Evolutionary conservation across 2,797 vertebrate genomes (phyloP), one percentile per base, ranked within the genome.

Genomic region (Tokudaia muenninki): DNA sequence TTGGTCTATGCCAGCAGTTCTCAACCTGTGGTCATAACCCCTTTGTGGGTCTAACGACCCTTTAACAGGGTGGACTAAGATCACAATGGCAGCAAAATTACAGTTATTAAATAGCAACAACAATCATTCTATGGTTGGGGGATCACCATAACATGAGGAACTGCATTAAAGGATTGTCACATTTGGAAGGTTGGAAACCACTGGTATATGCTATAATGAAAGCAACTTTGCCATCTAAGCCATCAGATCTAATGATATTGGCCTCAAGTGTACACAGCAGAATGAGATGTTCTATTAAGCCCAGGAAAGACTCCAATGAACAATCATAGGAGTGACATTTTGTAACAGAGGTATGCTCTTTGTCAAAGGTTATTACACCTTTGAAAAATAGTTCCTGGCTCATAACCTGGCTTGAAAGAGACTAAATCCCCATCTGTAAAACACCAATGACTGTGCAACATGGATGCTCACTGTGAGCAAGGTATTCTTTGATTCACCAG

Each of bases 341-440:
- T 80, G 83, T 67, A 91, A 67, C 63, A 79, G 90, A 79, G 47
- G 9, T 47, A 79, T 57, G 55, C 14, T 59, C 70, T 93, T 82
- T 91, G 80, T 84, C 63, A 93, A 87, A 90, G 83, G n/a, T 63
- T n/a, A 90, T 63, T 92, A n/a, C 1, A 16, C 14, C 83, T 94
- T 77, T 87, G 87, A 90, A 65, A 97, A 88, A 61, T 2, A 86
- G 52, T 70, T 95, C 72, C 74, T 91, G 80, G 83, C 41, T 94
- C 91, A 87, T 37, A 72, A 90, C 50, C 29, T 94, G 57, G 44
- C 44, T 92, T 93, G 91, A 67, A 29, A 90, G 83, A 95, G 70
- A 87, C 47, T 75, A 77, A 90, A 92, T 63, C 57, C 61, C 80
- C 52, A n/a, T 29, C 24, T 80, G 37, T n/a, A 31, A 50, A 91